Conservation (phyloP, 2,113 vertebrate species). For the Ia io region DNA sequence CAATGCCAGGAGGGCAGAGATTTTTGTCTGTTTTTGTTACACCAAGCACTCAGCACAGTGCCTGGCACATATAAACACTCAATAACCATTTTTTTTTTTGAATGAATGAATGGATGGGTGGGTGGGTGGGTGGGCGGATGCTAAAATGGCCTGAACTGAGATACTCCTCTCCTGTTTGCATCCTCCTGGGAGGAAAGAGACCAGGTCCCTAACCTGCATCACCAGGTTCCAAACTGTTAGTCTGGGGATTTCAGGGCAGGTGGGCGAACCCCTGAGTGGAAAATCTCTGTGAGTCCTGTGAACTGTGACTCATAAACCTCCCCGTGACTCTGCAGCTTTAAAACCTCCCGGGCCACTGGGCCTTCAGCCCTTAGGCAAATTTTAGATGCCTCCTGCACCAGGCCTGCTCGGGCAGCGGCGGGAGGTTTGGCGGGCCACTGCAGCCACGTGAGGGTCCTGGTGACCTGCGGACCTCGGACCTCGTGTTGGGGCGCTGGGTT, state of each 20-base stretch:
- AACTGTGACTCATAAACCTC: background rate
- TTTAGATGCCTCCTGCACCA: background rate
- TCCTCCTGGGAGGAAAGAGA: background rate
- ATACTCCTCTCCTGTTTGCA: background rate
- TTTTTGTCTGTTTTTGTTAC: background rate
- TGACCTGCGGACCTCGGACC: accelerated
- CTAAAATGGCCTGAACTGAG: background rate
- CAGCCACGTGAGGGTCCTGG: background rate
- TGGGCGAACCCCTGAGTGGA: background rate
- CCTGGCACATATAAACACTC: background rate
- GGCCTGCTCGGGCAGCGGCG: accelerated
- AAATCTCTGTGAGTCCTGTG: background rate
- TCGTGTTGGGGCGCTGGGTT: background rate
- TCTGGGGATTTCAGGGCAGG: background rate
- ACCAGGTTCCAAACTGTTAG: background rate
- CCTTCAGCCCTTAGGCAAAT: background rate
- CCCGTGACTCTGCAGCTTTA: background rate
- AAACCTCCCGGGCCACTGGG: background rate
- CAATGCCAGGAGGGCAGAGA: background rate
- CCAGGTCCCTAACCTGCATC: background rate
- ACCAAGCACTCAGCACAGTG: background rate
- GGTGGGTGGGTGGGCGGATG: background rate
- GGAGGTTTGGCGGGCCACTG: background rate
- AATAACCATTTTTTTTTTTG: background rate
- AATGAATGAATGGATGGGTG: background rate